phyloP scores from a whole-genome alignment of 1,140 invertebrate species.

The Orius laevigatus region DNA sequence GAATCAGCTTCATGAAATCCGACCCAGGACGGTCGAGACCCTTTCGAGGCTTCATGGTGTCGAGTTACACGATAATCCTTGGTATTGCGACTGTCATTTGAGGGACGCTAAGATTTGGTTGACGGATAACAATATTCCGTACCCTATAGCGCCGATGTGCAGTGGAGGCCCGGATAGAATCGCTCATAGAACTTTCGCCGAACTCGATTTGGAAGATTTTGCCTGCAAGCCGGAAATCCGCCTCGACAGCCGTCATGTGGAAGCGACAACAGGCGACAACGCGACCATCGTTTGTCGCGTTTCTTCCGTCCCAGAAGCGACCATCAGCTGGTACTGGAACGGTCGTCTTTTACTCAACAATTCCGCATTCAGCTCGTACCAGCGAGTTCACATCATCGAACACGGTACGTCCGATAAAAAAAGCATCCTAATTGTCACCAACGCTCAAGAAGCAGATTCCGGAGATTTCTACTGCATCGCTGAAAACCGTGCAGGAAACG shows the following conservation, averaged over 20 bases:
- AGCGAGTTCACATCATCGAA: constrained; percentile 64
- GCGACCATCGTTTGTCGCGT: constrained; percentile 66
- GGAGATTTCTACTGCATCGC: constrained; percentile 82
- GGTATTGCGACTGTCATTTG: constrained; percentile 76
- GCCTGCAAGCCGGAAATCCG: constrained; percentile 72
- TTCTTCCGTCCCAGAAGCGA: constrained; percentile 61
- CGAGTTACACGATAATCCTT: constrained; percentile 78
- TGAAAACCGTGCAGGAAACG: constrained; percentile 77
- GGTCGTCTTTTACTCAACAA: constrained; percentile 63
- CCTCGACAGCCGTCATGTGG: constrained; percentile 53
- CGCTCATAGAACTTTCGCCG: constrained; percentile 48
- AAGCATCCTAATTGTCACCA: constrained; percentile 65
- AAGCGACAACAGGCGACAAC: constrained; percentile 64
- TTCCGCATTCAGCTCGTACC: constrained; percentile 59
- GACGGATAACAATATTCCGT: constrained; percentile 63
- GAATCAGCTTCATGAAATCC: constrained; percentile 56
- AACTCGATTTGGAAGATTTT: constrained; percentile 64
- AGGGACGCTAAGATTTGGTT: constrained; percentile 71
- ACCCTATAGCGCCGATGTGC: constrained; percentile 56
- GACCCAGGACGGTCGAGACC: constrained; percentile 51
- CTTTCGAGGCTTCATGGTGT: constrained; percentile 59
- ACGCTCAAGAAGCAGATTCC: constrained; percentile 72
- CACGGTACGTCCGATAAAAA: constrained; percentile 49
- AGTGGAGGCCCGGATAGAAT: constrained; percentile 46
- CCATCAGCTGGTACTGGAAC: constrained; percentile 75